Base-by-base conservation (phyloP, 2,888 invertebrate genomes). In the Patella ulyssiponensis region DNA sequence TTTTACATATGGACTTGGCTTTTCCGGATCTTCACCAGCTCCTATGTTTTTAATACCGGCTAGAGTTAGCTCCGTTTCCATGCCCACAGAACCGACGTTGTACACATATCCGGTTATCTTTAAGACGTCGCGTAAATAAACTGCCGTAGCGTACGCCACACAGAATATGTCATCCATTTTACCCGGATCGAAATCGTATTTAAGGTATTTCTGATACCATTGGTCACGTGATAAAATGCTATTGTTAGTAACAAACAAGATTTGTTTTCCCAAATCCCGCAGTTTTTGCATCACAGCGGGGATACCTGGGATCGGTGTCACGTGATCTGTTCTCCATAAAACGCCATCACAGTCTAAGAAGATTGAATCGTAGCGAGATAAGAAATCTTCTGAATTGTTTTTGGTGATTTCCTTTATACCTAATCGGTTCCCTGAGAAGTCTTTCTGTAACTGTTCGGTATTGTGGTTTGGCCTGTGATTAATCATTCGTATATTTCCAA, bases 51-150 rank as follows among this genome's bases (percentile, higher is more conserved):
- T 91, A 74, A 98, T 95, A 52, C 96, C 96, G 77, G 95, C 94
- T 78, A 94, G 93, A 84, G 96, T 95, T 82, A 98, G 92, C 92
- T 98, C 98, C 86, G 95, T 94, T 0, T 95, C 94, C 84, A 98
- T 94, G 1, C 97, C 97, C 88, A 93, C 93, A 1, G 95, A 94
- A 0, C 97, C 97, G 84, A 97, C 93, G 11, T 97, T 92, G 91
- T 96, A 98, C 0, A 95, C 96, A 88, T 95, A 95, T 85, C 96
- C 95, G 20, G 94, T 93, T 86, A 96, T 95, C 33, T 94, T 94
- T 3, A 85, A 79, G 27, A 94, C 93, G 77, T 94, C 93, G 91
- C 95, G 95, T 12, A 97, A 92, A 90, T 96, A 96, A 83, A 94
- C 93, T 1, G 96, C 97, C 5, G 95, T 94, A 81, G 96, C 93